phyloP scores from a whole-genome alignment of 2,797 vertebrate genomes.

The Lacerta viridis region DNA sequence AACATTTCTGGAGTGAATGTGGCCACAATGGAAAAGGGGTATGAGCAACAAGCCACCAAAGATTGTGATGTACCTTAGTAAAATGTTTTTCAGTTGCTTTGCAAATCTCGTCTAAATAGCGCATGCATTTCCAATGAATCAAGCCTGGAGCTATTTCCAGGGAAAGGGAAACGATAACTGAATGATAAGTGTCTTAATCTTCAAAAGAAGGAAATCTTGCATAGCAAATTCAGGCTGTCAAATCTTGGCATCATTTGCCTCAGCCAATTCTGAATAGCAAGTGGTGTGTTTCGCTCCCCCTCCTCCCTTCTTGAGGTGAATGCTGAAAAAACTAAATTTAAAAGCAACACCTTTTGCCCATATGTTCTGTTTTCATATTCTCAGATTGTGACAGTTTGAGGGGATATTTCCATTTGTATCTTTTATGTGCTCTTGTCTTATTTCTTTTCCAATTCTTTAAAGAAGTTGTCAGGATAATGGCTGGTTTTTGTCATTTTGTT shows the following conservation, averaged over 20 bases:
- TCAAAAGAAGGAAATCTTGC: slow-evolving; percentile 34
- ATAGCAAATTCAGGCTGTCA: neutral
- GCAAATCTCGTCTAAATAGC: slow-evolving; percentile 32
- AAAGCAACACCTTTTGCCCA: slow-evolving; percentile 34
- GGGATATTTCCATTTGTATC: neutral
- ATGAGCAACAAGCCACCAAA: neutral
- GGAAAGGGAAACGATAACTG: neutral
- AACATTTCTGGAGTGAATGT: neutral
- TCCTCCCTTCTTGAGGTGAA: neutral
- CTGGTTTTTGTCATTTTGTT: neutral
- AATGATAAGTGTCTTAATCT: slow-evolving; percentile 31
- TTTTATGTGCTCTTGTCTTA: neutral
- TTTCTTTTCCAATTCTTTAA: neutral
- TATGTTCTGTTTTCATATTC: slow-evolving; percentile 31
- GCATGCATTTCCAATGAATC: slow-evolving; percentile 26
- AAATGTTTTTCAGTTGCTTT: slow-evolving; percentile 29
- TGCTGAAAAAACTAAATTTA: slow-evolving; percentile 16
- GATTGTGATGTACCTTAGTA: neutral
- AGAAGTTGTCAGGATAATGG: neutral
- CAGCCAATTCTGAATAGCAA: slow-evolving; percentile 27
- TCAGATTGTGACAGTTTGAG: slow-evolving; percentile 17
- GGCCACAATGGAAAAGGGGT: neutral
- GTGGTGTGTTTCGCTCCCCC: neutral
- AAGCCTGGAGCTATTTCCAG: neutral
- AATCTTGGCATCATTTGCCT: slow-evolving; percentile 6